Evolutionary conservation across 2,888 invertebrate species (phyloP), one percentile per base, ranked within the genome.

Genomic region (Hemicrepidius hirtus): DNA sequence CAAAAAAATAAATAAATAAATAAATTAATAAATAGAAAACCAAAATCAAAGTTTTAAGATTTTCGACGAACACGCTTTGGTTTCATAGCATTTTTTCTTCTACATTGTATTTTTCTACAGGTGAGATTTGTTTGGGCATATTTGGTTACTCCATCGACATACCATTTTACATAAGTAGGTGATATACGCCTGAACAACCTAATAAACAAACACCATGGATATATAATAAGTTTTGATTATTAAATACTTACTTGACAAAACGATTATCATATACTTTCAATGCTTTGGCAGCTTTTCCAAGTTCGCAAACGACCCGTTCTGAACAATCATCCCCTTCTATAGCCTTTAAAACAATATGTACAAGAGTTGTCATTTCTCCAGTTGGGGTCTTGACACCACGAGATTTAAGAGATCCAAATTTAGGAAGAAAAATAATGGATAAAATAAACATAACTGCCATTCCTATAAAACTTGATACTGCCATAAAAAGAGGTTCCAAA

Each of bases 401-500:
- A 4, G 83, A 78, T 74, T 83, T 83, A 1, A 81, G 65, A 10
- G 76, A 77, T 49, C 85, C 84, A 60, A 89, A 82, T 78, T 87
- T 88, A 1, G 90, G 90, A 40, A 89, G 77, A 68, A 89, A 84
- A 4, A 90, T 77, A 53, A 88, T 85, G 0, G 89, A 88, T 64
- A 89, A 80, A 72, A 88, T 87, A 76, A 89, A 88, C 83, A 89
- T 85, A 16, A 89, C 84, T 0, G 90, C 88, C 86, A 89, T 88
- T 10, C 89, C 89, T 60, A 89, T 85, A 76, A 90, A 89, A 16
- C 89, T 88, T n/a, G 89, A 89, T 76, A 90, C 87, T 4, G 89
- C 90, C 86, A 89, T 87, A 75, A 90, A 89, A 6, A 90, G 82
- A 13, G 90, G 90, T 79, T 89, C 88, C 49, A 88, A 78, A 5